These are phyloP conservation scores for Dynastes hyllus DNA, from an alignment of 2,888 invertebrate genomes.

Conservation along the genomic window DNA sequence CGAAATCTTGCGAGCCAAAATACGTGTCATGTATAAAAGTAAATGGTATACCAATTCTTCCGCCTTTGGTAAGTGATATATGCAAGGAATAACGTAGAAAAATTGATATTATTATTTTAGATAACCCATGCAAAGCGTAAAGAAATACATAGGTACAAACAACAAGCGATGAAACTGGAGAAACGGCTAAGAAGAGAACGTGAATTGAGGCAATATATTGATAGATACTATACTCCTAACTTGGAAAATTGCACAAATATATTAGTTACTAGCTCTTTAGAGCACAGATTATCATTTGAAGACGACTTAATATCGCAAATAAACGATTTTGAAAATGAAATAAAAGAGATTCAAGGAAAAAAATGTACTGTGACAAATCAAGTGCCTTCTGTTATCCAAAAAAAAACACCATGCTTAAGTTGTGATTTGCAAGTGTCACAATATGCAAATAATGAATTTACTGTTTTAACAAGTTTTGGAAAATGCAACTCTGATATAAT, in stretches of 20 bases:
- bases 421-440: constrained; percentile 59
- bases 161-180: constrained; percentile 80
- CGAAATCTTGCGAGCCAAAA: constrained; percentile 33
- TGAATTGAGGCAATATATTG: constrained; percentile 66
- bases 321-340: constrained; percentile 1
- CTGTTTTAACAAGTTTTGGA: constrained; percentile 43
- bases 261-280: constrained; percentile 53
- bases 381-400: constrained; percentile 54
- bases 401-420: constrained; percentile 59
- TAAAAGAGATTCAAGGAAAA: constrained; percentile 18
- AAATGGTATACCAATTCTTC: constrained; percentile 82
- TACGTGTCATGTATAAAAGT: constrained; percentile 83
- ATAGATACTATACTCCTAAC: constrained; percentile 57
- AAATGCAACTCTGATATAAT: constrained; percentile 32
- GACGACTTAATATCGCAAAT: constrained; percentile 46
- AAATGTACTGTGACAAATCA: constrained; percentile 7
- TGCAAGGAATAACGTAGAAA: not conserved
- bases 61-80: constrained; percentile 79
- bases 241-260: constrained; percentile 52
- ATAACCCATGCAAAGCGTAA: constrained; percentile 77
- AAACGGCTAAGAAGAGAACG: constrained; percentile 72
- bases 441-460: constrained; percentile 54
- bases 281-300: constrained; percentile 54
- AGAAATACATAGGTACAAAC: constrained; percentile 80
- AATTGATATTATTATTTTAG: constrained; percentile 67